phyloP scores from a whole-genome alignment of 2,113 vertebrate genomes.

The Pungitius pungitius region DNA sequence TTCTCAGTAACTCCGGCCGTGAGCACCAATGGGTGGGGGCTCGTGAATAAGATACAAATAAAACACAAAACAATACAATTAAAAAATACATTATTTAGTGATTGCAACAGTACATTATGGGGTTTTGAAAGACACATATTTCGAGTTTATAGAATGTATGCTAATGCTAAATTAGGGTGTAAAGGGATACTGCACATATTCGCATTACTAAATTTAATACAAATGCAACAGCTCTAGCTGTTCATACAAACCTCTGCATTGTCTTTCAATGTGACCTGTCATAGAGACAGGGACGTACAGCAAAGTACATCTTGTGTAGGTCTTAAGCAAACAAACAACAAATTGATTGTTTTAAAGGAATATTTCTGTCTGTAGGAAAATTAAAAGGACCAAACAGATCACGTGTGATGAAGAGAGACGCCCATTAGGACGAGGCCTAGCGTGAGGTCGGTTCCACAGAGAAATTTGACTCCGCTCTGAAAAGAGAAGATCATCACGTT shows the following conservation, averaged over 20 bases:
- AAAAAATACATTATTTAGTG: not conserved
- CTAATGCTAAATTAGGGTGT: not conserved
- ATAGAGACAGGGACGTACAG: not conserved
- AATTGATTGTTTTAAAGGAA: not conserved
- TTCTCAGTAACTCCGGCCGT: not conserved
- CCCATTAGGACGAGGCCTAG: not conserved
- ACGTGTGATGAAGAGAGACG: not conserved
- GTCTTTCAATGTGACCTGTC: not conserved
- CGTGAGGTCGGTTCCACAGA: slow-evolving; percentile 71
- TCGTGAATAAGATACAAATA: not conserved
- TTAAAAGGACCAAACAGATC: not conserved
- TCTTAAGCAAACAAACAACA: not conserved
- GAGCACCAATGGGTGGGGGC: not conserved
- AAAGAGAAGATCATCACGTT: slow-evolving; percentile 29
- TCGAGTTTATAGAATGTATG: not conserved
- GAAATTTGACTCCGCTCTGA: slow-evolving; percentile 77
- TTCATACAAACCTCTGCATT: not conserved
- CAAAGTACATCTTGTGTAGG: slow-evolving; percentile 9
- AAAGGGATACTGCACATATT: not conserved
- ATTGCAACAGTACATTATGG: not conserved
- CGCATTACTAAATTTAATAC: not conserved
- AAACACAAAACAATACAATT: not conserved
- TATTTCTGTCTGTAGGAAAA: slow-evolving; percentile 1
- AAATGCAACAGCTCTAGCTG: not conserved
- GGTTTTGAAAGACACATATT: not conserved